These are phyloP conservation scores for Malurus melanocephalus DNA, from an alignment of 2,113 vertebrate genomes.

Conservation along the genomic window DNA sequence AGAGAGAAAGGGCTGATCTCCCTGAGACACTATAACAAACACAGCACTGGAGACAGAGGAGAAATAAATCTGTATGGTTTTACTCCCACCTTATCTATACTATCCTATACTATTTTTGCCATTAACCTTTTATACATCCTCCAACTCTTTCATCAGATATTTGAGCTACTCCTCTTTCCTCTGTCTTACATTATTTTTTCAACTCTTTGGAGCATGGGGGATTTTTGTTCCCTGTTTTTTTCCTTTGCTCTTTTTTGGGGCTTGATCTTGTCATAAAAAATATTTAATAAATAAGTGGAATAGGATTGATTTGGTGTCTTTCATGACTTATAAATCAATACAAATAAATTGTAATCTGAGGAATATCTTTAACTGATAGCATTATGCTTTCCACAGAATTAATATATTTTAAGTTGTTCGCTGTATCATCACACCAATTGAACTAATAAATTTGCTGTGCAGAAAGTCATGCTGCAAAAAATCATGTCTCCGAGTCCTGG, in stretches of 20 bases:
- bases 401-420: neutral
- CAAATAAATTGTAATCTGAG: neutral
- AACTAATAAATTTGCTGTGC: neutral
- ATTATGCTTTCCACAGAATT: neutral
- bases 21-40: neutral
- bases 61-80: neutral
- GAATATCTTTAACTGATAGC: neutral
- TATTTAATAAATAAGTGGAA: neutral
- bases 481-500: rapidly evolving
- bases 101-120: neutral
- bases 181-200: neutral
- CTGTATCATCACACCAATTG: neutral
- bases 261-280: neutral
- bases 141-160: neutral
- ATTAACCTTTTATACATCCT: neutral
- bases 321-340: neutral
- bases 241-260: neutral
- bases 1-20: rapidly evolving
- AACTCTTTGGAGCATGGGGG: neutral
- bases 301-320: neutral
- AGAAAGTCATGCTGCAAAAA: neutral
- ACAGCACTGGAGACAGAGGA: neutral
- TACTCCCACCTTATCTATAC: neutral
- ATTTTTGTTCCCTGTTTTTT: neutral
- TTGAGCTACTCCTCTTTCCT: neutral